Evolutionary conservation across 1,140 invertebrate species (phyloP), one percentile per base, ranked within the genome.

Genomic region (Euura lappo): DNA sequence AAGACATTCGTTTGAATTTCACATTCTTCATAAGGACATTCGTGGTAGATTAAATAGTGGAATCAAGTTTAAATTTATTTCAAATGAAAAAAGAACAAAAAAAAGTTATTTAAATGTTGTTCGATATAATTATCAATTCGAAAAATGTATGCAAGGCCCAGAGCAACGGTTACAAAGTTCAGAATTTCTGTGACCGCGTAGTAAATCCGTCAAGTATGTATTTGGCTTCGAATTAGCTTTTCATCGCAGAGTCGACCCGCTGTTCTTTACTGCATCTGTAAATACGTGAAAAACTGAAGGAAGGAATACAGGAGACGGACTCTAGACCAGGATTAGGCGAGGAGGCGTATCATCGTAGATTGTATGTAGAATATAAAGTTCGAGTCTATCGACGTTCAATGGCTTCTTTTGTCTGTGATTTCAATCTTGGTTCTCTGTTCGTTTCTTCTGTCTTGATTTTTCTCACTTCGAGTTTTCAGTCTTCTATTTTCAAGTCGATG

Each of bases 11-110:
- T 28, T n/a, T 69, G 44, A 68, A 65, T 69, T 79, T 60, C 71
- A 75, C 42, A 68, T 70, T 60, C 73, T 73, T 65, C 47, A 74
- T 28, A 73, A 76, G 72, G 6, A 66, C 67, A 28, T 28, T 28
- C 0, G 28, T 28, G 28, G 28, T 28, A 28, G 0, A 28, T 28
- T 28, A 0, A 28, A 28, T 28, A 28, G 28, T 28, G 28, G 28
- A 28, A 28, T 28, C 28, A 28, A 28, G 28, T 28, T 28, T 28
- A 28, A 28, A 28, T 28, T 28, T 28, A 28, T 28, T 28, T 28
- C 28, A 28, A 28, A 71, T 76, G 68, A 65, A 11, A 60, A 0
- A 60, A 60, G 13, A 60, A 60, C 10, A 8, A 51, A 60, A 60
- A 60, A 60, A 11, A 60, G 13, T 11, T 60, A 60, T 60, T 60